Conservation (phyloP, 2,113 vertebrate genomes). For the Oreamnos americanus region DNA sequence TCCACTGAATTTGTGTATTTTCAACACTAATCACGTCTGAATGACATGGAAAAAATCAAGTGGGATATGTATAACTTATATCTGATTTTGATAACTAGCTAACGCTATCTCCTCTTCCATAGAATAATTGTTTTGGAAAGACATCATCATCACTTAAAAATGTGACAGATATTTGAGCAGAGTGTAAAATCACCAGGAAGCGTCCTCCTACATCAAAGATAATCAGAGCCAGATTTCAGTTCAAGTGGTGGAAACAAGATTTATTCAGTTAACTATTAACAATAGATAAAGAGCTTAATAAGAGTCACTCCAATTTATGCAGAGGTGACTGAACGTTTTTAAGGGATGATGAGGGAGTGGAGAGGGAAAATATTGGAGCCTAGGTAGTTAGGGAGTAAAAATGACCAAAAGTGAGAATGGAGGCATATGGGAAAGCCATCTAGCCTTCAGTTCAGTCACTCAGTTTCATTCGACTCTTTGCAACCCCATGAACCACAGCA, state of each 20-base stretch:
- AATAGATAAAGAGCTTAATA: not conserved
- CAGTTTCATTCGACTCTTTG: too few species aligned
- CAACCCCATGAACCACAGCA: too few species aligned
- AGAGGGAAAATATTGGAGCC: rapidly evolving
- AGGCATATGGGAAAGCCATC: rapidly evolving
- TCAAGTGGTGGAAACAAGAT: not conserved
- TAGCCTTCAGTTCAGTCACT: too few species aligned
- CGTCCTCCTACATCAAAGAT: not conserved
- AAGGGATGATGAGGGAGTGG: not conserved
- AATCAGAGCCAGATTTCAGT: not conserved
- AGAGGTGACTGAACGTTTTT: not conserved
- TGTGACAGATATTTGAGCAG: slow-evolving; percentile 78
- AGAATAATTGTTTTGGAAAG: slow-evolving; percentile 84
- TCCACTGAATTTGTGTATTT: slow-evolving; percentile 57
- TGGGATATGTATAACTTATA: slow-evolving; percentile 77
- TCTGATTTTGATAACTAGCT: slow-evolving; percentile 84
- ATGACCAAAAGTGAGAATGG: not conserved
- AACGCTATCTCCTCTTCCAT: slow-evolving; percentile 83
- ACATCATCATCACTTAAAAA: slow-evolving; percentile 82
- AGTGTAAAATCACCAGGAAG: slow-evolving; percentile 1
- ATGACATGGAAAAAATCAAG: slow-evolving; percentile 85
- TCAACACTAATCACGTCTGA: slow-evolving; percentile 76
- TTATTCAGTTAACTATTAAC: not conserved
- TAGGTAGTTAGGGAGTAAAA: not conserved
- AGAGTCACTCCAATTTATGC: not conserved